Conservation (phyloP, 2,797 vertebrate species). For the Brachymystax lenok region DNA sequence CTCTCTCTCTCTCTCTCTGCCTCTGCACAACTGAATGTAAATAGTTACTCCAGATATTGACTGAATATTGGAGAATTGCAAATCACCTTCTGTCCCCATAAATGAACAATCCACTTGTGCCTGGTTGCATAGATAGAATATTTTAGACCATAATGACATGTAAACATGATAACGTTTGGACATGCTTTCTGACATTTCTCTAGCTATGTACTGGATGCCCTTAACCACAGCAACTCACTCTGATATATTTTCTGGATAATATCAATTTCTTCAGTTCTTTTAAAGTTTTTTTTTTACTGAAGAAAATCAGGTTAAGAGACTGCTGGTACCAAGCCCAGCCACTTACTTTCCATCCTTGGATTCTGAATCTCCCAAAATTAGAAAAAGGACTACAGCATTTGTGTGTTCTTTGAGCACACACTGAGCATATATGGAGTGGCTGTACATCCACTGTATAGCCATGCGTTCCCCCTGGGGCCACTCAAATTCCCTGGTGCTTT, state of each 20-base stretch:
- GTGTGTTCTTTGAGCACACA: not conserved
- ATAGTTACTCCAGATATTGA: not conserved
- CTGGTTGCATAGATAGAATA: not conserved
- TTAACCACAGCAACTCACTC: not conserved
- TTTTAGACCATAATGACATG: not conserved
- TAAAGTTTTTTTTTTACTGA: not conserved
- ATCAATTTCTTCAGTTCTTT: not conserved
- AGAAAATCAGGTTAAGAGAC: not conserved
- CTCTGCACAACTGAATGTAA: not conserved
- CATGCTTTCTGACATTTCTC: not conserved
- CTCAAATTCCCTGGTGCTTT: not conserved
- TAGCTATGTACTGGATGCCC: not conserved
- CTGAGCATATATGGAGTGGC: not conserved
- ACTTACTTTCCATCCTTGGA: not conserved
- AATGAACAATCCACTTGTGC: not conserved
- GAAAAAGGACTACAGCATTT: not conserved
- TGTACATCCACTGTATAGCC: not conserved
- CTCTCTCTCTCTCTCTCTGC: not conserved
- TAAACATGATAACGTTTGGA: not conserved
- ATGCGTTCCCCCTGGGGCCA: not conserved
- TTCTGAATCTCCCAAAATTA: not conserved
- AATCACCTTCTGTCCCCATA: not conserved
- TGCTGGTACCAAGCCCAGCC: not conserved
- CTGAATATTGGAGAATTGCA: not conserved
- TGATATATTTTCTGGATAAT: not conserved